Evolutionary conservation across 2,113 vertebrate genomes (phyloP), one percentile per base, ranked within the genome.

Genomic region (Puffinus mauretanicus): DNA sequence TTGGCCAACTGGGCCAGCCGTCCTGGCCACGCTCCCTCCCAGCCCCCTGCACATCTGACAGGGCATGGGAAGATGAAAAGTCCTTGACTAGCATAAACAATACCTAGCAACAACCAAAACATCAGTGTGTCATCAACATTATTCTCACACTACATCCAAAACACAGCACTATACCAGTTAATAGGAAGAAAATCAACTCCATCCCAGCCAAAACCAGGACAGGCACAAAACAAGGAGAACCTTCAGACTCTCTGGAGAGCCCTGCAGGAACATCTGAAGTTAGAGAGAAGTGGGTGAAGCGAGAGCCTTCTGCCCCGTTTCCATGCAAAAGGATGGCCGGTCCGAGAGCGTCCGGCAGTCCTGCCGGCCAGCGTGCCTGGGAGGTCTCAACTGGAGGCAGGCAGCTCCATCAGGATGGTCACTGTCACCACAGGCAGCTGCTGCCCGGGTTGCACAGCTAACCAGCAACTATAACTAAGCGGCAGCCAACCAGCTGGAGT

Each of bases 331-430:
- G 32, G 47, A 32, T 30, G n/a, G n/a, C 46, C 0, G 2, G n/a
- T 29, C 38, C 7, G 0, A 47, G 58, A n/a, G 55, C 9, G 5
- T 10, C 78, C 2, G 1, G 9, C 58, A 34, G 46, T 32, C 46
- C 49, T 80, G 80, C 62, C 0, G 0, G 29, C 24, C 24, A 40
- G 13, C 2, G 0, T 54, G 18, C 27, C 81, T 34, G 10, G 27
- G 69, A 47, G 42, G 9, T 40, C 69, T 57, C 81, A 62, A 58
- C n/a, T 29, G 14, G 49, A 75, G 61, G 46, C 44, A 76, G 72
- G 34, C 46, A 64, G 44, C 25, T 81, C 47, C 40, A 11, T 18
- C 70, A 32, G 67, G 29, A 32, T 2, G 1, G 3, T 42, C 55
- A 44, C 62, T 64, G 62, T 67, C 16, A 1, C 34, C 7, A 13